Evolutionary conservation across 1,140 invertebrate genomes (phyloP).

Genomic region (Brachionus angularis): DNA sequence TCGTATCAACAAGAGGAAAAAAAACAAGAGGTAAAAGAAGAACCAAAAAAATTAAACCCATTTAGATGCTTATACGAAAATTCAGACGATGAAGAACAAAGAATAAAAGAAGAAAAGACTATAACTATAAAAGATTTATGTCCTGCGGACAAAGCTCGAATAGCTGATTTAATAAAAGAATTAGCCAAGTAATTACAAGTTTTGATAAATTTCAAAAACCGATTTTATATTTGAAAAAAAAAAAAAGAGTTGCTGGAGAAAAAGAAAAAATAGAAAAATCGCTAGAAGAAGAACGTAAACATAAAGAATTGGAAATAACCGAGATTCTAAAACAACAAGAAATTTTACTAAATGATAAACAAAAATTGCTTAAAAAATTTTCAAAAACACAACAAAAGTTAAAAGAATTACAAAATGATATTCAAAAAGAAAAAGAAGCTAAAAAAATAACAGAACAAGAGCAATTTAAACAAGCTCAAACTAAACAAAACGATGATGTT

Average conservation of each 20-base stretch:
- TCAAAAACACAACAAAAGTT: slow-evolving; percentile 34
- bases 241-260: no score
- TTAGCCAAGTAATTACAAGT: slow-evolving; percentile 47
- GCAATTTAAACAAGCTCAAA: neutral
- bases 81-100: neutral
- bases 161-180: slow-evolving; percentile 51
- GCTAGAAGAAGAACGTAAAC: slow-evolving; percentile 45
- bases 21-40: neutral
- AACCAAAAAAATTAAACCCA: neutral
- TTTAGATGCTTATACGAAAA: neutral
- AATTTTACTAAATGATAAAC: slow-evolving; percentile 45
- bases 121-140: slow-evolving; percentile 49
- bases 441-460: neutral
- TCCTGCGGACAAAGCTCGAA: slow-evolving; percentile 49
- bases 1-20: no score
- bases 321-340: slow-evolving; percentile 46
- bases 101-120: neutral
- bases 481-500: neutral
- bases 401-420: neutral
- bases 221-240: no score
- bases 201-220: neutral
- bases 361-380: slow-evolving; percentile 42
- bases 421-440: slow-evolving; percentile 31
- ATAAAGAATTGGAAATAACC: slow-evolving; percentile 46
- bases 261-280: slow-evolving; percentile 46